A percentile compares a stretch with the other conserved stretches of the same genome.
phyloP scores from a whole-genome alignment of 2,113 vertebrate species.

The Lophura nycthemera region DNA sequence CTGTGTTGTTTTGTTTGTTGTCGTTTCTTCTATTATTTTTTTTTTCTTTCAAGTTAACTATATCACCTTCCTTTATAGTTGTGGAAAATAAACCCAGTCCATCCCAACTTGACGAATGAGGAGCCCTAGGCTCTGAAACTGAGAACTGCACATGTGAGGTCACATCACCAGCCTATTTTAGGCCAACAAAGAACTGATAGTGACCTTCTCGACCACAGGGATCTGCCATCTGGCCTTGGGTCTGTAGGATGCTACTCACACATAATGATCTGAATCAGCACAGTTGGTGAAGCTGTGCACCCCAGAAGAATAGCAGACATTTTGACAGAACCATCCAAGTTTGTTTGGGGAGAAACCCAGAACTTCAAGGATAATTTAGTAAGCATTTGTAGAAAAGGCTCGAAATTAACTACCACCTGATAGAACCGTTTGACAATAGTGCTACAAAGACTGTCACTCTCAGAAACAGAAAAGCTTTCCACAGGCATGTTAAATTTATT shows the following conservation, averaged over 20 bases:
- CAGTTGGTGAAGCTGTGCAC: accelerated
- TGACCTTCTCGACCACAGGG: no score
- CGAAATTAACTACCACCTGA: neutral
- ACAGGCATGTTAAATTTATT: neutral
- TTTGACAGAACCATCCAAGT: neutral
- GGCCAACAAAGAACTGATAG: neutral
- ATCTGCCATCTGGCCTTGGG: accelerated
- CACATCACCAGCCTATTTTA: neutral
- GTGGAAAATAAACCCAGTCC: neutral
- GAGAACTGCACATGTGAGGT: neutral
- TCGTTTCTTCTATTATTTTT: neutral
- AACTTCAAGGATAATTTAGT: neutral
- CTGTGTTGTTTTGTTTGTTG: neutral
- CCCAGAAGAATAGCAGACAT: neutral
- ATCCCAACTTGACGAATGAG: accelerated
- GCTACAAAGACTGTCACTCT: neutral
- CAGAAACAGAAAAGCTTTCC: neutral
- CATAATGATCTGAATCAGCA: accelerated
- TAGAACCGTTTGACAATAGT: neutral
- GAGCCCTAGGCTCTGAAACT: neutral
- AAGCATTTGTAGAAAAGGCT: neutral
- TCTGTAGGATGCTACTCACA: neutral
- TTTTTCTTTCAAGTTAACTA: neutral
- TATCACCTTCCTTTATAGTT: neutral
- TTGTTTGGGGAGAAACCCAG: neutral